Conservation (phyloP, 2,113 vertebrate genomes). For the Holacanthus passer region DNA sequence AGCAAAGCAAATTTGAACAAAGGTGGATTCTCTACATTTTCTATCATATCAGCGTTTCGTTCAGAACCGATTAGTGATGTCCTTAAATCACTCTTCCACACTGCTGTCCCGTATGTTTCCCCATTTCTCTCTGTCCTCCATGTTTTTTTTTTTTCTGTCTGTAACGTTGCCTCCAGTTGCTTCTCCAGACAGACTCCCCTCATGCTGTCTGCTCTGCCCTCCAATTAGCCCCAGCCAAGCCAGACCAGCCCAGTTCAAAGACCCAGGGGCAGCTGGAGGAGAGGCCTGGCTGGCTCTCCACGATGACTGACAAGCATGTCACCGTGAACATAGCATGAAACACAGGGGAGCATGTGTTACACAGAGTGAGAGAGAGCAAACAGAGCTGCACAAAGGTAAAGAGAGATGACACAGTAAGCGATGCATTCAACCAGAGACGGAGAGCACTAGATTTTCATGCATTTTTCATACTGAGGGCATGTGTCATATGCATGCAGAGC, state of each 20-base stretch:
- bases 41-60: background rate
- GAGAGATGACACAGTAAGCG: conserved; percentile 21
- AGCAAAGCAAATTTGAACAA: background rate
- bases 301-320: conserved; percentile 42
- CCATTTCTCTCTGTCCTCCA: background rate
- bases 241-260: conserved; percentile 61
- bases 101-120: background rate
- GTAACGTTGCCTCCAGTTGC: conserved; percentile 46
- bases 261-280: conserved; percentile 57
- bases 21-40: background rate
- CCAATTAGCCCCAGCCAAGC: conserved; percentile 68
- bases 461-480: background rate
- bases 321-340: conserved; percentile 27
- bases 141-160: conserved; percentile 9
- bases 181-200: conserved; percentile 47
- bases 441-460: background rate
- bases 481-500: background rate
- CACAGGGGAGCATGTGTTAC: conserved; percentile 27
- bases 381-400: conserved; percentile 32
- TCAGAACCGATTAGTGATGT: background rate
- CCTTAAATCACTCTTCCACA: too few species aligned
- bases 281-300: conserved; percentile 27
- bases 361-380: conserved; percentile 19
- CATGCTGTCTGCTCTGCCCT: conserved; percentile 58
- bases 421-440: conserved; percentile 11